Percentiles rank a stretch among this genome's conserved stretches.
phyloP scores from a whole-genome alignment of 2,113 vertebrate genomes.

The Erythrocercus mccallii region DNA sequence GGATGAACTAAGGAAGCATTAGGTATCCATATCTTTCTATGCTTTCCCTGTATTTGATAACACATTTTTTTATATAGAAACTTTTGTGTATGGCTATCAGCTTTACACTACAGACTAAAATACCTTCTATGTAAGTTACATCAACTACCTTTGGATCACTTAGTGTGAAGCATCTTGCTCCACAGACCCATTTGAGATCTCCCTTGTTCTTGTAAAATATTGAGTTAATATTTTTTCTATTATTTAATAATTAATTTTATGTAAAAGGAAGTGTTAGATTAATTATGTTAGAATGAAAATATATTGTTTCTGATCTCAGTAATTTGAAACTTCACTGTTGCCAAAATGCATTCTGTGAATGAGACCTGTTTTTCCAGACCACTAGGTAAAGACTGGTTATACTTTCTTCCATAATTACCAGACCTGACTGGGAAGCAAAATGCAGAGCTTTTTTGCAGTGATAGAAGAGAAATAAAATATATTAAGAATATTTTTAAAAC shows the following conservation, averaged over 20 bases:
- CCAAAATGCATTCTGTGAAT: not conserved
- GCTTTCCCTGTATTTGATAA: not conserved
- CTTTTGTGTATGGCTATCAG: not conserved
- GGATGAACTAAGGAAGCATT: not conserved
- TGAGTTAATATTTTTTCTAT: not conserved
- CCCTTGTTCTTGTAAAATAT: not conserved
- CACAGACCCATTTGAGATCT: not conserved
- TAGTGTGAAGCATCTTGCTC: not conserved
- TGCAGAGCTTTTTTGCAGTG: not conserved
- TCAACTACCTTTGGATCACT: not conserved
- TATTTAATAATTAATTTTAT: not conserved
- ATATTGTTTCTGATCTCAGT: not conserved
- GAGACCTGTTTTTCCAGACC: not conserved
- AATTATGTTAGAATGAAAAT: not conserved
- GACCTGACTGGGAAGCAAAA: not conserved
- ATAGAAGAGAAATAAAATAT: not conserved
- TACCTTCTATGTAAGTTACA: not conserved
- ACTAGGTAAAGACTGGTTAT: not conserved
- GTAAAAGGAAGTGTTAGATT: not conserved
- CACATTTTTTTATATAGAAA: not conserved
- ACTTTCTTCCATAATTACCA: not conserved
- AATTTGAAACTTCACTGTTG: not conserved
- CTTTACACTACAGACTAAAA: not conserved
- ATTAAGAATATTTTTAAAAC: not conserved
- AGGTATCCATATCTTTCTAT: not conserved